Conservation (phyloP, 2,888 invertebrate species). For the Agrochola litura region DNA sequence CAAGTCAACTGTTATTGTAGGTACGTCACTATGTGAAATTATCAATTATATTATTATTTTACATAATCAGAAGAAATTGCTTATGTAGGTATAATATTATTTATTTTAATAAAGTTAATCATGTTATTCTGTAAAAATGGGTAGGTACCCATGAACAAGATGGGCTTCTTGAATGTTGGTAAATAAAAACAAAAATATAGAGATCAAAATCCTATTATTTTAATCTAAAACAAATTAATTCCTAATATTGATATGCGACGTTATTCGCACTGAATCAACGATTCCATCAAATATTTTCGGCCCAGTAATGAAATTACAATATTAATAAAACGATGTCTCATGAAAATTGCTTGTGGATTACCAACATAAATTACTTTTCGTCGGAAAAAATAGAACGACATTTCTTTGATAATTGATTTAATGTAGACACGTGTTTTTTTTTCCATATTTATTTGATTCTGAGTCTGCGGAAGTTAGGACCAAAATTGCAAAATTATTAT, state of each 20-base stretch:
- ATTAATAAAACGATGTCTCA: constrained; percentile 44
- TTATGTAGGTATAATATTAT: neutral
- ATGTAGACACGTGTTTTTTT: constrained; percentile 7
- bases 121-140: neutral
- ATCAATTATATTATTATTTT: neutral
- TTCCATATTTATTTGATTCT: constrained; percentile 18
- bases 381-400: neutral
- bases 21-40: neutral
- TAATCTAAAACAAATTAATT: constrained; percentile 14
- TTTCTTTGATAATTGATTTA: constrained; percentile 41
- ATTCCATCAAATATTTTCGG: constrained; percentile 13
- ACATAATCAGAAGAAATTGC: neutral
- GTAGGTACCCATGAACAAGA: too few relatives aligned
- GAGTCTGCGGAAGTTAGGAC: neutral
- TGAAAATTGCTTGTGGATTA: constrained; percentile 35
- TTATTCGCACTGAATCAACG: constrained; percentile 15
- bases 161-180: neutral
- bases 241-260: neutral
- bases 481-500: neutral
- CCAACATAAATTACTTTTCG: constrained; percentile 40
- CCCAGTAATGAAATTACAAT: constrained; percentile 43
- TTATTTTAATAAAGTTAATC: neutral
- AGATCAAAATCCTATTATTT: neutral
- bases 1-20: neutral
- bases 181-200: neutral